A percentile compares a stretch with the other conserved stretches of the same genome.
These are phyloP conservation scores for Onychomys leucogaster DNA, from an alignment of 2,797 vertebrate genomes.

Conservation along the genomic window DNA sequence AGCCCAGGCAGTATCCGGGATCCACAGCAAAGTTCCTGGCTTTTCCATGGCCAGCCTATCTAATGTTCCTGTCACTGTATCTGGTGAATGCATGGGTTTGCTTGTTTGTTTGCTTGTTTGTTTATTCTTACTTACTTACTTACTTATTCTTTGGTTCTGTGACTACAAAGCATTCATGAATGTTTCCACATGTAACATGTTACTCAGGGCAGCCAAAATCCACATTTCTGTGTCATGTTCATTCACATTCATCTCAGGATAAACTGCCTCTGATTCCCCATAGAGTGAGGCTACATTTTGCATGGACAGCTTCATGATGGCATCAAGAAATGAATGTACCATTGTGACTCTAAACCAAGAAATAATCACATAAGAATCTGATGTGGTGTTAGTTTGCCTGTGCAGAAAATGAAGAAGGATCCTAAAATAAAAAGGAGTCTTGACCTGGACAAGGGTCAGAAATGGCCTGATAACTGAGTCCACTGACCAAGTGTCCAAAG, in stretches of 20 bases:
- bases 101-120: too few species aligned
- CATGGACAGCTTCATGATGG: not conserved
- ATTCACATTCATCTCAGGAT: not conserved
- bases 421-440: not conserved
- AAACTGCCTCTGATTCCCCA: not conserved
- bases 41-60: not conserved
- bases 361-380: not conserved
- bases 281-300: not conserved
- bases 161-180: not conserved
- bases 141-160: not conserved
- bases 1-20: not conserved
- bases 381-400: not conserved
- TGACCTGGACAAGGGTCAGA: not conserved
- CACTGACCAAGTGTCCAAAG: not conserved
- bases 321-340: constrained; percentile 12
- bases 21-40: not conserved
- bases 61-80: not conserved
- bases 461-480: not conserved
- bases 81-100: not conserved
- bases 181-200: not conserved
- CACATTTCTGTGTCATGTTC: not conserved
- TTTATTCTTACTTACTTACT: not conserved
- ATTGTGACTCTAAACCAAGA: not conserved
- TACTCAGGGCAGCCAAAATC: not conserved
- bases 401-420: not conserved